Evolutionary conservation across 30 jellyfish, hydroid and myxozoan species (phyloP), one percentile per base, ranked within the genome.

Genomic region (Calvadosia cruxmelitensis): DNA sequence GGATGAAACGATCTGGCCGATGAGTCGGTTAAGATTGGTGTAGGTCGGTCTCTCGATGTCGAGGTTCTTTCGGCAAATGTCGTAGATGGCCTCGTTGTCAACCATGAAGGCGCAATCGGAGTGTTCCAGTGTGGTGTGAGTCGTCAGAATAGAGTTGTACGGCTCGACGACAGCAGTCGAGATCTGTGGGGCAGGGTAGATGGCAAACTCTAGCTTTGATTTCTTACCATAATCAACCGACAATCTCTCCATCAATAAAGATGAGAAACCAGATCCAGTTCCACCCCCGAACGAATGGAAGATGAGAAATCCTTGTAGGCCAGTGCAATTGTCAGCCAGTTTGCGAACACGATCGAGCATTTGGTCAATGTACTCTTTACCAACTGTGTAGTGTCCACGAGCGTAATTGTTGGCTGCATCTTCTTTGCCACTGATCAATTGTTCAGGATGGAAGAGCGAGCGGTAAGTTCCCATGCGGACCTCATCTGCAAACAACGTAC

Each of bases 91-190:
- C n/a, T n/a, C n/a, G n/a, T n/a, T n/a, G n/a, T 84, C 95, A n/a
- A 84, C 92, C 92, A 84, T 84, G 76, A 84, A 84, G 3, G 95
- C 86, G 33, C 92, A 78, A 70, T 78, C 92, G 13, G 95, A 84
- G 68, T 84, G 93, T 61, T 84, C 95, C 42, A 84, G 75, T 34
- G 93, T 84, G 3, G 62, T n/a, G n/a, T 49, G 62, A 13, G 62
- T 49, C 16, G 16, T 13, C 16, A 49, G 78, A 32, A 68, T 73
- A 42, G 75, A 32, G 24, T 68, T 68, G 78, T 68, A 68, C 7
- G 78, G 78, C 34, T 68, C 78, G 28, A 68, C 78, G 23, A 68
- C 78, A 0, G 78, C 74, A 23, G 78, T 68, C n/a, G n/a, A n/a
- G n/a, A n/a, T n/a, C n/a, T n/a, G n/a, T n/a, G n/a, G n/a, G n/a